Evolutionary conservation across 2,888 invertebrate genomes (phyloP), one percentile per base, ranked within the genome.

Genomic region (Endomychus coccineus): DNA sequence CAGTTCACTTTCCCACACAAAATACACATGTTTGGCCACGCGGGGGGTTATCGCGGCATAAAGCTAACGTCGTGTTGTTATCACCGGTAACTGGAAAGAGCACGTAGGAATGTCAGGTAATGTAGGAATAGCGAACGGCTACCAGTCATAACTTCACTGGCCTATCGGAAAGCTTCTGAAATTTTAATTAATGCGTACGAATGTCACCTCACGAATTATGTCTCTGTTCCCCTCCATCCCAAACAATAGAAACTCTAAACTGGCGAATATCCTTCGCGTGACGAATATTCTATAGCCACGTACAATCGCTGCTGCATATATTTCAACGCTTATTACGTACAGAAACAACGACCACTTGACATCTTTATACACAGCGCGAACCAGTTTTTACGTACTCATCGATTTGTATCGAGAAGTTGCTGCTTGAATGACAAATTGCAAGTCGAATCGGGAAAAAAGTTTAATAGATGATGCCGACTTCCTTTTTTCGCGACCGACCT

Each of bases 341-440:
- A 32, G 32, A 27, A 21, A 27, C 33, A 33, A 23, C 25, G 38
- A 45, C 43, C 43, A 46, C 43, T 51, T 61, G 61, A 60, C 55
- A 50, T 61, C 61, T 60, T 54, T 56, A 61, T 61, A 51, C 44
- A 40, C 46, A 42, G 49, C 27, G 41, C 35, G 48, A 54, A 55
- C 60, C 49, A 59, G 56, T 59, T 59, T 61, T 59, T 60, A 45
- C 45, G 45, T 48, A 42, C 31, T 46, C 50, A 49, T 48, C 48
- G 49, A 54, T 54, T 55, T 50, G 52, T 52, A 51, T 50, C 47
- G 41, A 46, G 40, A 38, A 34, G 39, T 48, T 43, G 55, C 48
- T 50, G 39, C 46, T 43, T 46, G 59, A 58, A 59, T 59, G 58
- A 57, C 58, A 58, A 57, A 59, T 56, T 49, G 47, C 31, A 25